phyloP scores from a whole-genome alignment of 2,888 invertebrate species.

The Ophioninae sp. region DNA sequence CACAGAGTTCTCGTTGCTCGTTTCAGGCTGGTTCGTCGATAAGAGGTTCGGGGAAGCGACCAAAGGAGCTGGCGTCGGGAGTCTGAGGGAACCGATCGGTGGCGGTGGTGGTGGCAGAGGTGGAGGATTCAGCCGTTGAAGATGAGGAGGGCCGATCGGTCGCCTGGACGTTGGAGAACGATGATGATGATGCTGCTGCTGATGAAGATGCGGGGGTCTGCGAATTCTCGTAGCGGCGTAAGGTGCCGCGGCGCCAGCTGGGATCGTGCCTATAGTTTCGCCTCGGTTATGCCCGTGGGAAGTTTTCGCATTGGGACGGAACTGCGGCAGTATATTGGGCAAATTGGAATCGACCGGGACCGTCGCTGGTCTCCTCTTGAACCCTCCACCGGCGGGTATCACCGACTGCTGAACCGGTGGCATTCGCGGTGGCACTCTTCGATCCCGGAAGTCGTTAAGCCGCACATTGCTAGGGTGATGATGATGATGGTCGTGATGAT shows the following conservation, averaged over 20 bases:
- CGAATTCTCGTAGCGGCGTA: conserved; percentile 47
- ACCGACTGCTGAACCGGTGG: conserved; percentile 65
- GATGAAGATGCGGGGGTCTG: conserved; percentile 64
- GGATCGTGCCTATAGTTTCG: conserved; percentile 73
- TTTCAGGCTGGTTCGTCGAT: conserved; percentile 81
- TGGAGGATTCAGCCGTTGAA: conserved; percentile 69
- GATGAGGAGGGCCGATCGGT: conserved; percentile 54
- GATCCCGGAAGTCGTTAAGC: conserved; percentile 63
- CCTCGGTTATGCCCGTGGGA: conserved; percentile 81
- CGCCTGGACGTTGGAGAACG: conserved; percentile 68
- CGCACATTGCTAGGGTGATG: conserved; percentile 58
- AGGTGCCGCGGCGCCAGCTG: conserved; percentile 43
- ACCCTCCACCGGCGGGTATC: conserved; percentile 41
- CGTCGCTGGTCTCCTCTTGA: conserved; percentile 69
- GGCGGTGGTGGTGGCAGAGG: conserved; percentile 69
- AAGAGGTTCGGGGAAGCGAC: conserved; percentile 76
- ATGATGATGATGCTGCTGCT: conserved; percentile 69
- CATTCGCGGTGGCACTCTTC: conserved; percentile 68
- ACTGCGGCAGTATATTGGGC: conserved; percentile 88
- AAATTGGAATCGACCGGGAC: conserved; percentile 72
- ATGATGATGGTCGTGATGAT: conserved; percentile 68
- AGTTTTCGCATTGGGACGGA: conserved; percentile 86
- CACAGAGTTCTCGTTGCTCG: conserved; percentile 58
- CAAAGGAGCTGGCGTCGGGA: conserved; percentile 59
- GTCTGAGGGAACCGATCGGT: conserved; percentile 69